These are phyloP conservation scores for Bujurquina vittata DNA, from an alignment of 2,113 vertebrate species.

Conservation along the genomic window DNA sequence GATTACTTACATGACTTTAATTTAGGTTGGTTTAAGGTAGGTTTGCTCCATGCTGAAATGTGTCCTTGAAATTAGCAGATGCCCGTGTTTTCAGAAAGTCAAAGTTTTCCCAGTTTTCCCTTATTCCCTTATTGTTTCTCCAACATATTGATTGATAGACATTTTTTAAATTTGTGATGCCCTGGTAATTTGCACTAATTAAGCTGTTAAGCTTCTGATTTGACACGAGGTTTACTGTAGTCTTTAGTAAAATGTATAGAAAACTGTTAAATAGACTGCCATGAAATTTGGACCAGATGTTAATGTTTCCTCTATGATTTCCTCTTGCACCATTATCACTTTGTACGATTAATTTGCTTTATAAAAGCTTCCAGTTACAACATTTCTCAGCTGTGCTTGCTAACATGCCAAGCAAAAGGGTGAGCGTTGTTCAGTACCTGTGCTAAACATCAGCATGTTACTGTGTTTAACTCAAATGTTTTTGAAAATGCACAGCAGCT, in stretches of 20 bases:
- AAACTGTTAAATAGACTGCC: not conserved
- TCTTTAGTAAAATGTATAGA: not conserved
- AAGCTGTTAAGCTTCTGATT: not conserved
- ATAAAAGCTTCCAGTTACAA: not conserved
- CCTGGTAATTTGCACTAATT: not conserved
- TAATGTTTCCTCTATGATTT: not conserved
- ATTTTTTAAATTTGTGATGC: not conserved
- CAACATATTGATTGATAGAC: not conserved
- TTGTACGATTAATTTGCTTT: not conserved
- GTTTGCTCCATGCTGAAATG: not conserved
- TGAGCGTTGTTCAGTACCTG: not conserved
- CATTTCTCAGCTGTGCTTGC: not conserved
- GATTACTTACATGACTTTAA: not conserved
- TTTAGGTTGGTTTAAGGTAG: not conserved
- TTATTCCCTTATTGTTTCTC: too few relatives aligned
- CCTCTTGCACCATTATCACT: not conserved
- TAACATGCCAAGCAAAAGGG: not conserved
- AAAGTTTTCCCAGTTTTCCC: not conserved
- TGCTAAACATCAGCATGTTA: not conserved
- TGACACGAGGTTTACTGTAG: not conserved
- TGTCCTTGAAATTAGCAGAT: not conserved
- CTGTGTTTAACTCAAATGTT: not conserved
- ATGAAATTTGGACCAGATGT: slow-evolving; percentile 11
- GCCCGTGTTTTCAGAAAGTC: not conserved
- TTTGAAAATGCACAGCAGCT: not conserved